These are phyloP conservation scores for Mesitornis unicolor DNA, from an alignment of 2,113 vertebrate genomes.

Conservation along the genomic window DNA sequence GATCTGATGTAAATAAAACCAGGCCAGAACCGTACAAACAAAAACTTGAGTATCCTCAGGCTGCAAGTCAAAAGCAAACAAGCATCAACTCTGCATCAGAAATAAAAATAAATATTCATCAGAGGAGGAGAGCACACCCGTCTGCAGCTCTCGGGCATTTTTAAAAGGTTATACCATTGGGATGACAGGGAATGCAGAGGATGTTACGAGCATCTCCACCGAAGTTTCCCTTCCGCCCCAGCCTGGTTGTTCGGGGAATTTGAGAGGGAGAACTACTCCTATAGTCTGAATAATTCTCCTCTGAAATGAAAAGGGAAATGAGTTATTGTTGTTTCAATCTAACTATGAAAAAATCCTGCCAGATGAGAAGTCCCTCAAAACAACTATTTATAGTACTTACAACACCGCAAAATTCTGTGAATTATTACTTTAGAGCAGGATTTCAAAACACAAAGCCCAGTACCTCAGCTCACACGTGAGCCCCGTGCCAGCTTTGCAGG, in stretches of 20 bases:
- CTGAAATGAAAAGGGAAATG: slow-evolving; percentile 27
- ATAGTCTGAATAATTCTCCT: not conserved
- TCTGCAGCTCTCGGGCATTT: not conserved
- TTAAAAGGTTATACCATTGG: not conserved
- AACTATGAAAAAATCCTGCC: not conserved
- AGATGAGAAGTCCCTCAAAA: not conserved
- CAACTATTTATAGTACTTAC: not conserved
- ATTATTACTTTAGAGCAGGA: not conserved
- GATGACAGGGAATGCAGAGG: not conserved
- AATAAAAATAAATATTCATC: not conserved
- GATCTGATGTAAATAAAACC: not conserved
- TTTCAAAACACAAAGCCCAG: not conserved
- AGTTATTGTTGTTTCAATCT: not conserved
- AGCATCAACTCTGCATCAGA: not conserved
- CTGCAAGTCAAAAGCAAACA: not conserved
- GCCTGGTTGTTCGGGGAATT: not conserved
- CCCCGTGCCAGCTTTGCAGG: not conserved
- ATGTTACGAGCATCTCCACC: not conserved
- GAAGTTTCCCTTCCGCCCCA: not conserved
- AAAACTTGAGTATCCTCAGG: not conserved
- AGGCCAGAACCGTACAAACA: not conserved
- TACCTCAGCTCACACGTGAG: rapidly evolving
- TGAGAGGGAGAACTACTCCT: slow-evolving; percentile 19
- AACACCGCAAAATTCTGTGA: not conserved
- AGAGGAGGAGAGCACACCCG: not conserved